Percentiles rank a stretch among this genome's conserved stretches.
These are phyloP conservation scores for Xerus inauris DNA, from an alignment of 2,113 vertebrate species.

Conservation along the genomic window DNA sequence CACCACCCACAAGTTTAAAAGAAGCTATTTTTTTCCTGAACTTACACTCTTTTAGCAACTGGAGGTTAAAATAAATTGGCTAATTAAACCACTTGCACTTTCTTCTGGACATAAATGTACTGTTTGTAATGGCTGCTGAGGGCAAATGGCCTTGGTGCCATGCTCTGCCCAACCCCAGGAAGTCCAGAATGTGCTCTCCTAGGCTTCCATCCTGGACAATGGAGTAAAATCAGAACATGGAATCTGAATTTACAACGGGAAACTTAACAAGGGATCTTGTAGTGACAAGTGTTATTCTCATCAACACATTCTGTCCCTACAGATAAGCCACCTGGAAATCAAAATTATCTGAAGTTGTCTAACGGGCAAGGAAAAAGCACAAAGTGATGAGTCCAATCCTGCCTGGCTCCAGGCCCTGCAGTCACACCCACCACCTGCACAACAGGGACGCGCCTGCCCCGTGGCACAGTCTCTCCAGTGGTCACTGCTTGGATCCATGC, in stretches of 20 bases:
- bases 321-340: not conserved
- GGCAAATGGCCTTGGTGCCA: not conserved
- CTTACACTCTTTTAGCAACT: not conserved
- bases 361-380: not conserved
- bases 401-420: fast-evolving
- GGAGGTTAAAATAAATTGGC: not conserved
- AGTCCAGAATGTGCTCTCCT: not conserved
- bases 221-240: not conserved
- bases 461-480: fast-evolving
- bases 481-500: fast-evolving
- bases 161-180: too few species aligned
- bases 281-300: not conserved
- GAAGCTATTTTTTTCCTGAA: not conserved
- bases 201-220: not conserved
- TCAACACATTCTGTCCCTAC: not conserved
- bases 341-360: not conserved
- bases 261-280: not conserved
- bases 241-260: not conserved
- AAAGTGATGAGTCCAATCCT: not conserved
- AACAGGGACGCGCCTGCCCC: fast-evolving
- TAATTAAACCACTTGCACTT: not conserved
- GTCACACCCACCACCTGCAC: not conserved
- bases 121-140: not conserved
- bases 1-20: not conserved
- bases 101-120: not conserved